A percentile compares a stretch with the other conserved stretches of the same genome.
Evolutionary conservation across 2,113 vertebrate genomes (phyloP).

Genomic region (Petrocephalus microphthalmus): DNA sequence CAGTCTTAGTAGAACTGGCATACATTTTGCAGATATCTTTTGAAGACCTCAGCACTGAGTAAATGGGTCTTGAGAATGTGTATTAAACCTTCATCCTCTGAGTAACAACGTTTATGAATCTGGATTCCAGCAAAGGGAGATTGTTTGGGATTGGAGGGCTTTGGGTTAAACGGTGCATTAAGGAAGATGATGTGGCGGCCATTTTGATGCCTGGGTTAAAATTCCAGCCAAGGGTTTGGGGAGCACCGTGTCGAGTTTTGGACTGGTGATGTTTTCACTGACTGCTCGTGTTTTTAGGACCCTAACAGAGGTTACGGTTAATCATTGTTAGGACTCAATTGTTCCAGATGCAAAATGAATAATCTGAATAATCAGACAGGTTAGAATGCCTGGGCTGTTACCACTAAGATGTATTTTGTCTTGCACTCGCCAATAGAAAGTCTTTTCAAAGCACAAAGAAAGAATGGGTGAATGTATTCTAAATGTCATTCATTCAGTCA

Average conservation of each 20-base stretch:
- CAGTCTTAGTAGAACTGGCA: not conserved
- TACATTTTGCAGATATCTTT: not conserved
- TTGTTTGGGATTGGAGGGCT: not conserved
- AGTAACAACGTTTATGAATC: not conserved
- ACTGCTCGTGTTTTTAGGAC: not conserved
- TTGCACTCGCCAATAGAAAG: conserved; percentile 35
- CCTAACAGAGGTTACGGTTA: not conserved
- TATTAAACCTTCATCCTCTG: not conserved
- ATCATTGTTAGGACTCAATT: conserved; percentile 1
- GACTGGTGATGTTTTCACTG: not conserved
- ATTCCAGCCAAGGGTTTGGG: not conserved
- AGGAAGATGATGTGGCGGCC: not conserved
- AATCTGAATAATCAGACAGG: conserved; percentile 35
- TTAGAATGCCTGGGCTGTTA: conserved; percentile 27
- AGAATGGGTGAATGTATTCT: conserved; percentile 61
- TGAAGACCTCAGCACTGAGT: not conserved
- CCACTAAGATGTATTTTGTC: conserved; percentile 40
- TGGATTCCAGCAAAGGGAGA: not conserved
- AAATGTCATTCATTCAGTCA: conserved; percentile 73
- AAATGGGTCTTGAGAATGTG: not conserved
- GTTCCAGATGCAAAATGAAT: conserved; percentile 39
- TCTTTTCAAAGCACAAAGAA: conserved; percentile 54
- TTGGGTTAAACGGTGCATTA: not conserved
- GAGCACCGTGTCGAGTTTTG: not conserved
- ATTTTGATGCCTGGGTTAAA: not conserved